These are phyloP conservation scores for Protonibea diacanthus DNA, from an alignment of 2,797 vertebrate species.

Conservation along the genomic window DNA sequence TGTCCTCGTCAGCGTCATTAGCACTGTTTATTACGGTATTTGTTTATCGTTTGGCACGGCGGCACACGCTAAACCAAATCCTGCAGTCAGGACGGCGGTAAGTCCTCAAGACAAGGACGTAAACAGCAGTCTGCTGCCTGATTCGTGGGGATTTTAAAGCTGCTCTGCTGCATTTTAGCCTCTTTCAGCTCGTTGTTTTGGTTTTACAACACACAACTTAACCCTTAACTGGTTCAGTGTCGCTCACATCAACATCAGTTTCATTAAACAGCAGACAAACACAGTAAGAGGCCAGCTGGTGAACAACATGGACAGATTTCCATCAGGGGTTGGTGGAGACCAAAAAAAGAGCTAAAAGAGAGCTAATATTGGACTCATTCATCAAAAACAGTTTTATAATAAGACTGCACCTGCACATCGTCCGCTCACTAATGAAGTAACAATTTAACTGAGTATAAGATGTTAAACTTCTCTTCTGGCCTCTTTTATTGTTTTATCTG, in stretches of 20 bases:
- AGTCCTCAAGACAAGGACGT: no score
- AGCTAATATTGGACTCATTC: not conserved
- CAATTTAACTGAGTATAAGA: no score
- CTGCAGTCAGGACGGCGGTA: not conserved
- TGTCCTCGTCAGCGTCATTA: not conserved
- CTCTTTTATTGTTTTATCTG: not conserved
- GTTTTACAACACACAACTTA: not conserved
- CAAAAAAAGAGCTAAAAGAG: not conserved
- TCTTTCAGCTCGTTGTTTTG: no score
- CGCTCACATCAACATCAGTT: not conserved
- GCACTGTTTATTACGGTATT: not conserved
- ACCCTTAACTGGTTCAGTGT: not conserved
- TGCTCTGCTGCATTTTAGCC: no score
- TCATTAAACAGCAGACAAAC: not conserved
- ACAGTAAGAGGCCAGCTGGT: no score
- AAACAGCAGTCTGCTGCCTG: no score
- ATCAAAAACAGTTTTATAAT: not conserved
- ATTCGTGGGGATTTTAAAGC: no score
- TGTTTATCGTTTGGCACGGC: no score
- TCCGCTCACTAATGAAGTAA: no score
- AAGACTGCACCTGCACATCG: no score
- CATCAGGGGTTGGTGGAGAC: not conserved
- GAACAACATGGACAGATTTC: not conserved
- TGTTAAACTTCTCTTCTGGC: not conserved
- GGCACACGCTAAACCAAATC: no score